Conservation (phyloP, 2,113 vertebrate species). For the Lota lota region DNA sequence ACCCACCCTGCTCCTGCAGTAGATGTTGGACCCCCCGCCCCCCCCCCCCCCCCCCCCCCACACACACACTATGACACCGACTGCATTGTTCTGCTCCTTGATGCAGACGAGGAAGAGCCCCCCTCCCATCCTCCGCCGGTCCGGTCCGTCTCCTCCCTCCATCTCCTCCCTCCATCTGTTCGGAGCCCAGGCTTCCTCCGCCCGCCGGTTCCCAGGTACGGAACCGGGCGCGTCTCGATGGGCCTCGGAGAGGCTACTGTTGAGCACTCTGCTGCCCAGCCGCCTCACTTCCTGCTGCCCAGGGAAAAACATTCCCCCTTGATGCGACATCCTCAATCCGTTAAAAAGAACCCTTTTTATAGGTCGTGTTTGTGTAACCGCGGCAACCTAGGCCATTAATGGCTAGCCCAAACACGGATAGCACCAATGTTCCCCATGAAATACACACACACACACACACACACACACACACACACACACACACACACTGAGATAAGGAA, state of each 20-base stretch:
- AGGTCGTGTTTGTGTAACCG: not conserved
- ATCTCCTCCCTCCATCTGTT: constrained; percentile 50
- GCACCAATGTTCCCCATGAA: not conserved
- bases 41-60: constrained; percentile 27
- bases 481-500: constrained; percentile 13
- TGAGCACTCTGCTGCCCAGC: constrained; percentile 4
- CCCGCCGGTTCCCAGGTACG: constrained; percentile 42
- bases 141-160: constrained; percentile 23
- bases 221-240: not conserved
- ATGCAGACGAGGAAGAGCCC: constrained; percentile 45
- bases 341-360: no score
- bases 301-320: no score
- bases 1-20: not conserved
- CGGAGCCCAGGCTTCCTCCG: constrained; percentile 46
- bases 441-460: not conserved
- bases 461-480: constrained; percentile 7
- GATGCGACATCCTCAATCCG: no score
- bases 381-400: no score
- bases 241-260: not conserved
- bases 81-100: constrained; percentile 47
- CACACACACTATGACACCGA: constrained; percentile 31
- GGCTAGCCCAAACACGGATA: no score
- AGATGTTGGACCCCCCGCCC: constrained; percentile 25
- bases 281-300: not conserved
- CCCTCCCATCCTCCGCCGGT: constrained; percentile 58